Base-by-base conservation (phyloP, 2,113 vertebrate genomes). In the Petrocephalus zakoni region DNA sequence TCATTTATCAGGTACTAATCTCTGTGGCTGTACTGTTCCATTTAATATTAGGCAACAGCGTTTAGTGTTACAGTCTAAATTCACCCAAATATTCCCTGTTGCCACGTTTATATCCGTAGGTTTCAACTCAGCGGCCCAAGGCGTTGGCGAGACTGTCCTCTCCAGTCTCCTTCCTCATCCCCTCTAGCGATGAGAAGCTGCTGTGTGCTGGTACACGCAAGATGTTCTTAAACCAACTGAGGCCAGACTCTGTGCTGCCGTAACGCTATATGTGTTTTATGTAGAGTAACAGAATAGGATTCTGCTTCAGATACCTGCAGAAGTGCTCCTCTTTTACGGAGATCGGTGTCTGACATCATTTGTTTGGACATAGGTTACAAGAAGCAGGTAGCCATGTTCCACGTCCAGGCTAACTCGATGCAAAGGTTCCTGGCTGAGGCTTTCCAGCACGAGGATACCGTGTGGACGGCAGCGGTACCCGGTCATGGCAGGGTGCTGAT, bases 171-270 rank as follows among this genome's bases (percentile, higher is more conserved):
- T 93, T 97, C 78, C 91, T 96, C 49, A 91, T 91, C 21, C 88
- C 90, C 0, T 94, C 95, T 21, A 94, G 95, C 13, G 96, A 97
- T 4, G 96, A 97, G 49, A 94, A 93, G 0, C 88, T 95, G 0
- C 94, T 97, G 0, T 92, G 95, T 0, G 94, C 96, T 96, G 97
- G 96, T 97, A 93, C 4, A 0, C 0, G n/a, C 10, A 51, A 34
- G 82, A 87, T 75, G 8, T 52, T 25, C 34, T 75, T 53, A 34
- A 29, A 13, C 11, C 4, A 8, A 81, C 21, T 55, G 87, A 87
- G 25, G 55, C 7, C 29, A 55, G 6, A 88, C 42, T 13, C 37
- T 34, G 34, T 11, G 17, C 29, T 42, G 2, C 25, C n/a, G 1
- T 21, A 15, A 52, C 61, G 5, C 11, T 25, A 19, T 22, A 49